Conservation (phyloP, 2,888 invertebrate genomes). For the Cerceris rybyensis region DNA sequence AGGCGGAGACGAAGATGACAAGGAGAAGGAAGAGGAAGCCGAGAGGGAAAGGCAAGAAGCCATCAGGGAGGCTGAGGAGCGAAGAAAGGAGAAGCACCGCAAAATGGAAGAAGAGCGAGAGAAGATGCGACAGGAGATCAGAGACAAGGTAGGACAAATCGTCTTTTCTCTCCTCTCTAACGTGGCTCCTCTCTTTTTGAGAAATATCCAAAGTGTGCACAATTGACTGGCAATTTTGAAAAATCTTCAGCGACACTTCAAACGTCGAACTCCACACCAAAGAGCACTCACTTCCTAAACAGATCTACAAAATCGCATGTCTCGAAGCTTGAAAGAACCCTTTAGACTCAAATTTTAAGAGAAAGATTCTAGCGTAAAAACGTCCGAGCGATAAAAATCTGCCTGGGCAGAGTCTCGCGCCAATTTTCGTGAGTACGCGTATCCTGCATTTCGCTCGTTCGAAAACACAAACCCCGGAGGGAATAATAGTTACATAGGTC, state of each 20-base stretch:
- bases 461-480: constrained; percentile 6
- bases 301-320: too few relatives aligned
- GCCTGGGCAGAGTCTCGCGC: constrained; percentile 28
- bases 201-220: too few relatives aligned
- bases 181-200: too few relatives aligned
- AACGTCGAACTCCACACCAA: too few relatives aligned
- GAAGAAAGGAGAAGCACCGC: constrained; percentile 99
- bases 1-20: constrained; percentile 95
- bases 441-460: neutral
- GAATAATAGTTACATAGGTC: constrained; percentile 10
- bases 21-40: constrained; percentile 99
- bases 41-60: constrained; percentile 99
- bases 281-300: too few relatives aligned
- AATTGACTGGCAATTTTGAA: too few relatives aligned
- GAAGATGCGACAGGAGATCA: constrained; percentile 99
- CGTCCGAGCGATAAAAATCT: constrained; percentile 29
- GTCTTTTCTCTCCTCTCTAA: neutral
- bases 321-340: too few relatives aligned
- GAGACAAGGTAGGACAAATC: constrained; percentile 92
- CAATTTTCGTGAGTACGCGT: constrained; percentile 24
- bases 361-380: constrained; percentile 6
- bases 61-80: constrained; percentile 98
- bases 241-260: too few relatives aligned
- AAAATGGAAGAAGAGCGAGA: constrained; percentile 99
- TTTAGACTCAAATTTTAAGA: too few relatives aligned